Conservation (phyloP, 2,113 vertebrate species). For the Tetrao urogallus region DNA sequence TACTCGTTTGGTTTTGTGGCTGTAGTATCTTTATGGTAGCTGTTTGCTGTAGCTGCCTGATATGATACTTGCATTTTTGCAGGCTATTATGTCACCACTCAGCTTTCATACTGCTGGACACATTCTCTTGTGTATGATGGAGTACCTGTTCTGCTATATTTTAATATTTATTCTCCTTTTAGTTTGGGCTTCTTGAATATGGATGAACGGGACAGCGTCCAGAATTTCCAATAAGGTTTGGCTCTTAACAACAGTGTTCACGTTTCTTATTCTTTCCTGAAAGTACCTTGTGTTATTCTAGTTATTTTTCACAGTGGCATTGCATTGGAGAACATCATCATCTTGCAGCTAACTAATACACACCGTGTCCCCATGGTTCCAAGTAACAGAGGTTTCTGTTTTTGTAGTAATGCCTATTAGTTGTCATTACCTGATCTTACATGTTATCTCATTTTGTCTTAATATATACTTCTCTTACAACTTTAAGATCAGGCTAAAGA, state of each 20-base stretch:
- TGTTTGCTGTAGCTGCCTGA: background rate
- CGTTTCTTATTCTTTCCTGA: background rate
- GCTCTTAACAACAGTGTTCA: background rate
- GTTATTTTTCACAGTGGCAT: background rate
- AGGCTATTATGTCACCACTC: background rate
- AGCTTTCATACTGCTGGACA: background rate
- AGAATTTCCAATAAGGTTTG: background rate
- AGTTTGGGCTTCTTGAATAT: background rate
- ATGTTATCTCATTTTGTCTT: background rate
- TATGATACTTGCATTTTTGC: background rate
- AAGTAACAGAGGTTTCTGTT: background rate
- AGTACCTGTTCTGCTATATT: background rate
- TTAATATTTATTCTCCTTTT: background rate
- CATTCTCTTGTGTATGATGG: background rate
- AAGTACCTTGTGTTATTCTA: background rate
- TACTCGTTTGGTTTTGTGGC: background rate
- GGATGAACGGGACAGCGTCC: rapidly evolving
- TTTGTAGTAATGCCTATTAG: background rate
- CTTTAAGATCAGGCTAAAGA: no score
- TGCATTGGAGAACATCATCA: background rate
- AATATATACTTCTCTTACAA: no score
- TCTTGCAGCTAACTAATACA: background rate
- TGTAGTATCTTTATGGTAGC: background rate
- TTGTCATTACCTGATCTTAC: no score
- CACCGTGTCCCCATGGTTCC: background rate